Evolutionary conservation across 1,140 invertebrate species (phyloP).

Genomic region (Caenorhabditis brenneri): DNA sequence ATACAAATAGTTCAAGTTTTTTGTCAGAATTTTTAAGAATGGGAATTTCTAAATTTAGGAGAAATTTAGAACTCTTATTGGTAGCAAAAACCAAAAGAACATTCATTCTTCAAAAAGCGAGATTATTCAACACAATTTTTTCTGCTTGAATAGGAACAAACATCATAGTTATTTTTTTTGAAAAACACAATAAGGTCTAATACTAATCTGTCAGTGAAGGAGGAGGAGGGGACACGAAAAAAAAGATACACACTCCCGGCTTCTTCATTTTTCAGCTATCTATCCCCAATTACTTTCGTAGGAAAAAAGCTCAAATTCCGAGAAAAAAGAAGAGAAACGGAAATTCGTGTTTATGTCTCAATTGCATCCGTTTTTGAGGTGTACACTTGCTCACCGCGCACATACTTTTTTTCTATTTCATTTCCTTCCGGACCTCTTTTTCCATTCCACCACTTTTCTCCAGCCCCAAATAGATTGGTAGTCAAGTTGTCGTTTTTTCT

Average conservation of each 20-base stretch:
- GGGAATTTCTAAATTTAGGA: too few relatives aligned
- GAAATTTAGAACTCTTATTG: too few relatives aligned
- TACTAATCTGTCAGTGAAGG: neutral
- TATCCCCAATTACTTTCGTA: neutral
- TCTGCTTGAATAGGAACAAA: neutral
- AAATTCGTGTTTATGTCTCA: slow-evolving; percentile 40
- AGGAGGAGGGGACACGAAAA: neutral
- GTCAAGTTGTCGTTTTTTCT: neutral
- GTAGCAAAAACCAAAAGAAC: too few relatives aligned
- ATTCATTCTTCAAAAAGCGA: too few relatives aligned
- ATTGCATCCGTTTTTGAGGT: slow-evolving; percentile 40
- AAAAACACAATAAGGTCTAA: neutral
- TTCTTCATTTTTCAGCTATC: neutral
- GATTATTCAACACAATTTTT: too few relatives aligned
- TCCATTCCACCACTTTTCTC: neutral
- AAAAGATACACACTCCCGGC: neutral
- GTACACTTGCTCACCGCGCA: slow-evolving; percentile 1
- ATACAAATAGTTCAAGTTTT: too few relatives aligned
- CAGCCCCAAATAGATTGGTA: neutral
- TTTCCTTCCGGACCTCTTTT: slow-evolving; percentile 30
- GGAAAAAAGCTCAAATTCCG: neutral
- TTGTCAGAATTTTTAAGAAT: too few relatives aligned
- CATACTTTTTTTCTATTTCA: slow-evolving; percentile 5
- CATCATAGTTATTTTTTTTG: neutral
- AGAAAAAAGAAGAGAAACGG: neutral